These are phyloP conservation scores for Chironomus riparius DNA, from an alignment of 2,888 invertebrate species.

Conservation along the genomic window DNA sequence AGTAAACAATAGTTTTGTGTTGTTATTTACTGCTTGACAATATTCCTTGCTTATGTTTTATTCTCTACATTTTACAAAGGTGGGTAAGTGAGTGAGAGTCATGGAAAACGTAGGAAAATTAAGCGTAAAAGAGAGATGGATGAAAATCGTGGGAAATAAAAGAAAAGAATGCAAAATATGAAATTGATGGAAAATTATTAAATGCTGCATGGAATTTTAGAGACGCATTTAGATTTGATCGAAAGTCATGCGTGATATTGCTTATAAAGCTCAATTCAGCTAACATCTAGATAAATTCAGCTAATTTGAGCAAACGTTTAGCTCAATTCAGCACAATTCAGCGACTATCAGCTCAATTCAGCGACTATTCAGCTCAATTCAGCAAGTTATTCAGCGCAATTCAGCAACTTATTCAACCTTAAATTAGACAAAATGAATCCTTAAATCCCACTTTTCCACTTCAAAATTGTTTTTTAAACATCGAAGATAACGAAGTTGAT, in stretches of 20 bases:
- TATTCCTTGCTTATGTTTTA: not conserved
- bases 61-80: not conserved
- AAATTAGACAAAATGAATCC: too few species aligned
- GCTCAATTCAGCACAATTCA: too few species aligned
- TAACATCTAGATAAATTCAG: too few species aligned
- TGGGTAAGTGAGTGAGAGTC: not conserved
- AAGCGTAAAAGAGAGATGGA: slow-evolving; percentile 1
- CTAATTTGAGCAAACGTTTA: too few species aligned
- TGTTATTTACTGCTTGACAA: slow-evolving; percentile 1
- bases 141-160: slow-evolving; percentile 26
- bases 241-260: too few species aligned
- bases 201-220: not conserved
- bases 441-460: too few species aligned
- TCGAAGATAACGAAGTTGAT: slow-evolving; percentile 12
- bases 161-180: slow-evolving; percentile 16
- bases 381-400: too few species aligned
- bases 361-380: too few species aligned
- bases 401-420: too few species aligned
- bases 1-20: slow-evolving; percentile 10
- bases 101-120: slow-evolving; percentile 18
- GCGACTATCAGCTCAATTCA: too few species aligned
- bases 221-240: too few species aligned
- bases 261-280: too few species aligned
- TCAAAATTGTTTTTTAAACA: not conserved
- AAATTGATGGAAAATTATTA: not conserved